phyloP scores from a whole-genome alignment of 2,797 vertebrate genomes.

The Luscinia megarhynchos region DNA sequence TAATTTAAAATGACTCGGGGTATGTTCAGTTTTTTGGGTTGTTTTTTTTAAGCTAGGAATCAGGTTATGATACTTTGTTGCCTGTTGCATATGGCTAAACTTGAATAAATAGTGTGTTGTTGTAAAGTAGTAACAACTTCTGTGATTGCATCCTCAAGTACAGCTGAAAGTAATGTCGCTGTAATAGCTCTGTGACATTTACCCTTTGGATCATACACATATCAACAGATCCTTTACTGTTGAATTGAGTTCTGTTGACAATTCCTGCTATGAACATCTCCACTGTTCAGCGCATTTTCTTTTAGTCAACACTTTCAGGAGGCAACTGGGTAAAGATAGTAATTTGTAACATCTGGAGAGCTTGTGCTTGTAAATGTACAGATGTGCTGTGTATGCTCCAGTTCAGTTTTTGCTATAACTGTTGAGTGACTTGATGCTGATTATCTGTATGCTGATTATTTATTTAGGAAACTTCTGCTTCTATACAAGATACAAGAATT shows the following conservation, averaged over 20 bases:
- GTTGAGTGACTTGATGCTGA: constrained; percentile 15
- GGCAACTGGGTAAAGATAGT: constrained; percentile 53
- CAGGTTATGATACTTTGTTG: neutral
- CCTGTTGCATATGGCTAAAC: constrained; percentile 17
- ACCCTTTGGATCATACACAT: neutral
- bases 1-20: neutral
- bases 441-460: neutral
- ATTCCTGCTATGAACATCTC: constrained; percentile 67
- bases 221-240: constrained; percentile 37
- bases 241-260: constrained; percentile 63
- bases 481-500: neutral
- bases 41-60: neutral
- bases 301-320: constrained; percentile 58
- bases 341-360: constrained; percentile 68
- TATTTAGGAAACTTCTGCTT: neutral
- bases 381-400: constrained; percentile 1
- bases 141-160: neutral
- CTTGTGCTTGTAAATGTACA: constrained; percentile 29
- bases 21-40: neutral
- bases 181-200: constrained; percentile 5
- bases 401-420: neutral
- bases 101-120: neutral
- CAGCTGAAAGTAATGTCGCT: neutral
- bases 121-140: neutral
- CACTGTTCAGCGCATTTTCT: constrained; percentile 54